Evolutionary conservation across 2,888 invertebrate genomes (phyloP).

Genomic region (Ephialtes manifestator): DNA sequence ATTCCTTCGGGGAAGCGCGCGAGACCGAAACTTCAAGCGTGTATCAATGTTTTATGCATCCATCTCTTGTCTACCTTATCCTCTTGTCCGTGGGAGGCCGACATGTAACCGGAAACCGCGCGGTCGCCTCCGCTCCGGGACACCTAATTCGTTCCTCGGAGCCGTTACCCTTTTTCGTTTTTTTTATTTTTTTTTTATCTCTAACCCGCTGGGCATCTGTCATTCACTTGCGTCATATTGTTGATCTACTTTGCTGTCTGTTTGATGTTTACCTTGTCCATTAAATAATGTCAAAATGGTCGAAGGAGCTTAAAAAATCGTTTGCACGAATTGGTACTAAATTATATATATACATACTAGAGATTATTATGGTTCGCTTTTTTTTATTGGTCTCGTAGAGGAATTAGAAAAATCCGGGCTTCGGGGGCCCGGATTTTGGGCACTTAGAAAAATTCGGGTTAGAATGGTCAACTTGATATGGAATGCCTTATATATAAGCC

Average conservation of each 20-base stretch:
- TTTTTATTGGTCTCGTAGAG: no score
- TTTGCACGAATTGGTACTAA: not conserved
- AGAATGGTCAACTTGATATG: no score
- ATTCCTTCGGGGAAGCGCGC: conserved; percentile 76
- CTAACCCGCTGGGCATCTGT: conserved; percentile 33
- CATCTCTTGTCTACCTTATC: conserved; percentile 70
- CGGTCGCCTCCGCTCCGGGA: conserved; percentile 74
- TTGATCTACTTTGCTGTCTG: not conserved
- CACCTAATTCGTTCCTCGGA: conserved; percentile 81
- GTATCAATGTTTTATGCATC: conserved; percentile 77
- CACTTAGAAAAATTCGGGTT: no score
- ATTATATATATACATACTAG: no score
- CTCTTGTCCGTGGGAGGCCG: conserved; percentile 76
- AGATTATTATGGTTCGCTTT: no score
- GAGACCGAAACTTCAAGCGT: conserved; percentile 65
- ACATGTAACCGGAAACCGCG: conserved; percentile 81
- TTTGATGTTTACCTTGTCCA: not conserved
- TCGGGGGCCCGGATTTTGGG: no score
- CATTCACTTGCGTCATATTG: conserved; percentile 7
- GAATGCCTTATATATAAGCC: no score
- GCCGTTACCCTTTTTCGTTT: conserved; percentile 22
- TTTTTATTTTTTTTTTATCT: not conserved
- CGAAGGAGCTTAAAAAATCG: not conserved
- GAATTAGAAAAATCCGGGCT: no score
- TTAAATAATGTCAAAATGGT: not conserved